phyloP scores from a whole-genome alignment of 2,888 invertebrate genomes.

The Scaptomyza caliginosa region DNA sequence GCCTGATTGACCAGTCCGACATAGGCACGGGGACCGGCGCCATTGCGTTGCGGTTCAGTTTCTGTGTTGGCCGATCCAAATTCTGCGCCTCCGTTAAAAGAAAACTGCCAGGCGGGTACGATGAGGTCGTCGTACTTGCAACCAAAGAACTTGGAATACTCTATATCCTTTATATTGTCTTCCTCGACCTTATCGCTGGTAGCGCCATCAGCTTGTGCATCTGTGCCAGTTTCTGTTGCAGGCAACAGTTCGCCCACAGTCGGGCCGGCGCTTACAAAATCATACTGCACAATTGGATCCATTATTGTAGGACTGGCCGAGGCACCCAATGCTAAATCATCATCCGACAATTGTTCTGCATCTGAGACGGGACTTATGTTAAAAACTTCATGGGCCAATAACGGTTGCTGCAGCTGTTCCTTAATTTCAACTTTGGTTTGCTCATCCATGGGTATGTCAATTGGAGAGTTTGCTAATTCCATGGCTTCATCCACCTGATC shows the following conservation, averaged over 20 bases:
- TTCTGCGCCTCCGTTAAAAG: slow-evolving; percentile 26
- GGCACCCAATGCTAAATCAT: slow-evolving; percentile 83
- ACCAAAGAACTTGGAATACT: slow-evolving; percentile 47
- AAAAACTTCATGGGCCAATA: slow-evolving; percentile 66
- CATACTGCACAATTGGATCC: slow-evolving; percentile 28
- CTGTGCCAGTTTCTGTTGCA: slow-evolving; percentile 12
- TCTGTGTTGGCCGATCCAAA: slow-evolving; percentile 51
- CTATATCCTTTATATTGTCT: slow-evolving; percentile 23
- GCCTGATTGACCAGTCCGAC: slow-evolving; percentile 95
- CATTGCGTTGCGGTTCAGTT: slow-evolving; percentile 34
- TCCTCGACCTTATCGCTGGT: slow-evolving; percentile 23
- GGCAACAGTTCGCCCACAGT: slow-evolving; percentile 36
- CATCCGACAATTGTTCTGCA: slow-evolving; percentile 80
- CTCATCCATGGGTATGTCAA: slow-evolving; percentile 30
- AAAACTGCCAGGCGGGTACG: slow-evolving; percentile 36
- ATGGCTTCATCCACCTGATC: slow-evolving; percentile 9
- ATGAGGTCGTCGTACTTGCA: slow-evolving; percentile 54
- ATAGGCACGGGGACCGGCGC: slow-evolving; percentile 83
- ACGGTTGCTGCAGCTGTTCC: slow-evolving; percentile 39
- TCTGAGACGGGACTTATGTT: slow-evolving; percentile 82
- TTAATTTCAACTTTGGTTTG: slow-evolving; percentile 49
- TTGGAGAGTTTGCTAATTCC: slow-evolving; percentile 9
- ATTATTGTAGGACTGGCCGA: slow-evolving; percentile 83
- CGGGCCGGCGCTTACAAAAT: slow-evolving; percentile 37
- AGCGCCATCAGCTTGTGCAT: not conserved